Evolutionary conservation across 2,888 invertebrate genomes (phyloP), one percentile per base, ranked within the genome.

Genomic region (Meteorus colon): DNA sequence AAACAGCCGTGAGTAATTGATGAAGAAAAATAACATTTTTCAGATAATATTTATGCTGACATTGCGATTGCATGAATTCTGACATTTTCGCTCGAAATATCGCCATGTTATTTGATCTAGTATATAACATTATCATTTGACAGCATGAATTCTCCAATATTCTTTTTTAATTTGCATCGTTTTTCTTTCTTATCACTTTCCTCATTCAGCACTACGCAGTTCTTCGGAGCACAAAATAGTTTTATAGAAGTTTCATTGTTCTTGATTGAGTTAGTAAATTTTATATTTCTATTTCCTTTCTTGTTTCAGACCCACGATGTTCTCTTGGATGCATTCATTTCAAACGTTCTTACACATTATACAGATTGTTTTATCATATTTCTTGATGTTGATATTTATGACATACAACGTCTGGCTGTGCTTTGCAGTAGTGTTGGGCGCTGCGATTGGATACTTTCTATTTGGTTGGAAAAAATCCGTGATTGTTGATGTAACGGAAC

Each of bases 371-470:
- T 91, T 98, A 79, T 96, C 97, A 82, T 98, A 98, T 90, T 94
- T 97, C 90, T 92, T 98, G 69, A 98, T 98, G 98, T 91, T 98
- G 89, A 96, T 98, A 83, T 98, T 98, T 89, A 98, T 98, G 98
- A 98, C 98, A 0, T 98, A 97, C 92, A 98, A 98, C 88, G 94
- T 95, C 24, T 98, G 97, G 96, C 92, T 98, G 77, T 97, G 97
- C 89, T 89, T 96, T 67, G 96, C 97, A 0, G 96, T 98, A 0
- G 95, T 97, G 0, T 87, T 96, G 12, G 98, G 98, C 60, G 96
- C 97, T 1, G 97, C 96, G 1, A 92, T 95, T 14, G 98, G 98
- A 29, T 98, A 98, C 90, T 98, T 98, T 90, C 91, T 97, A 60
- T 98, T 98, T 87, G 98, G 97, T 74, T 98, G 98, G 97, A 96